Conservation (phyloP, 2,888 invertebrate species). For the Sialis lutaria region DNA sequence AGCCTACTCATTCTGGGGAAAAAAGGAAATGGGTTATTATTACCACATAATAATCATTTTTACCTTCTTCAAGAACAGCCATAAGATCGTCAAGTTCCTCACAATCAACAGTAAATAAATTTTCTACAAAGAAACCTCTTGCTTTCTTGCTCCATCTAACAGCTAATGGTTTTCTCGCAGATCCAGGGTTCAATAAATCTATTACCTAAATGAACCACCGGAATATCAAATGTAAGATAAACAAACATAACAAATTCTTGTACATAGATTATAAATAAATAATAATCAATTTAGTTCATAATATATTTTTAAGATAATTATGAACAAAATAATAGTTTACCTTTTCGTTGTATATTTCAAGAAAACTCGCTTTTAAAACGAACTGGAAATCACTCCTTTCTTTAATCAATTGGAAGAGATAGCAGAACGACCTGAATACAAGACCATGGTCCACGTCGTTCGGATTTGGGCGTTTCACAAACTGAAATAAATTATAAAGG, state of each 20-base stretch:
- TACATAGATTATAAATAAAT: too few relatives aligned
- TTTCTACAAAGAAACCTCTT: conserved; percentile 87
- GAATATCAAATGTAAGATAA: conserved; percentile 1
- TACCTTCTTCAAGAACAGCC: conserved; percentile 89
- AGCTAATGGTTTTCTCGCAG: conserved; percentile 61
- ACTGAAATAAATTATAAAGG: conserved; percentile 25
- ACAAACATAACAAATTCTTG: too few relatives aligned
- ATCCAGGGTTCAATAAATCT: conserved; percentile 80
- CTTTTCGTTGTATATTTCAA: conserved; percentile 96
- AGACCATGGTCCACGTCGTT: conserved; percentile 66
- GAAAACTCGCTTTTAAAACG: conserved; percentile 77
- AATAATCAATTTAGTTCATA: too few relatives aligned
- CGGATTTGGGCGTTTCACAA: conserved; percentile 43
- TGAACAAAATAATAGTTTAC: conserved; percentile 32
- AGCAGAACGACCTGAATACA: conserved; percentile 78
- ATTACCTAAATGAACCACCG: conserved; percentile 55
- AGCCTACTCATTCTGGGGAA: too few relatives aligned
- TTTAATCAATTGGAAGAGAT: conserved; percentile 69
- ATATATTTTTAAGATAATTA: too few relatives aligned
- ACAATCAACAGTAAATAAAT: conserved; percentile 89
- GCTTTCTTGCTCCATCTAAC: conserved; percentile 91
- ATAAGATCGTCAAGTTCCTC: conserved; percentile 82
- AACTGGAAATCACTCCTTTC: conserved; percentile 62
- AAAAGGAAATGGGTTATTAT: too few relatives aligned
- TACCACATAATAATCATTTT: conserved; percentile 5